These are phyloP conservation scores for Chaetodon auriga DNA, from an alignment of 2,113 vertebrate species.

Conservation along the genomic window DNA sequence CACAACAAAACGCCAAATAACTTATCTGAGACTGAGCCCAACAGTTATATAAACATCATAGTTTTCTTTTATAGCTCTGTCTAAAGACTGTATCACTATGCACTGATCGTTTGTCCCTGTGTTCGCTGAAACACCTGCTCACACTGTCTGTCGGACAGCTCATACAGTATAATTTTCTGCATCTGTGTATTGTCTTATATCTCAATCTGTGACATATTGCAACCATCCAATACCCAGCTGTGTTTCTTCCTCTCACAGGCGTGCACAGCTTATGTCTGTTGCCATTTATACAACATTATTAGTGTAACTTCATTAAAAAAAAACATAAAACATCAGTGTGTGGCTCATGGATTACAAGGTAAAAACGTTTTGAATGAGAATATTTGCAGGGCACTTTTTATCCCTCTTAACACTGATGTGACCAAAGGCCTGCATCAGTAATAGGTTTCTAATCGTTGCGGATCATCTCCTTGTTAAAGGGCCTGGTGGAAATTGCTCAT, in stretches of 20 bases:
- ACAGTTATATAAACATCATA: neutral
- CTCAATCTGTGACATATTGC: conserved; percentile 36
- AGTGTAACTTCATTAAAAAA: conserved; percentile 65
- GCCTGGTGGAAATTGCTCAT: neutral
- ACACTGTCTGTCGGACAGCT: conserved; percentile 19
- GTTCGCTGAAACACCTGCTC: conserved; percentile 27
- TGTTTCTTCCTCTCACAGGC: conserved; percentile 35
- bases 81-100: conserved; percentile 13
- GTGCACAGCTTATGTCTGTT: conserved; percentile 29
- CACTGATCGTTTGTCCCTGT: conserved; percentile 16
- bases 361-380: conserved; percentile 28
- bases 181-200: conserved; percentile 29
- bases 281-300: conserved; percentile 38
- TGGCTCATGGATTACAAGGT: conserved; percentile 15
- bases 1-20: conserved; percentile 6
- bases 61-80: neutral
- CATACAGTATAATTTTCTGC: conserved; percentile 9
- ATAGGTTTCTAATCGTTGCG: conserved; percentile 1
- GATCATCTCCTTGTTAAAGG: conserved; percentile 15
- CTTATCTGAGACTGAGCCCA: neutral
- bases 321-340: conserved; percentile 45
- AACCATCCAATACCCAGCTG: conserved; percentile 25
- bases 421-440: neutral
- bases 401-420: conserved; percentile 10
- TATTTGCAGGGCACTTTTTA: neutral